Evolutionary conservation across 1,140 invertebrate genomes (phyloP), one percentile per base, ranked within the genome.

Genomic region (Probaryconus sp.): DNA sequence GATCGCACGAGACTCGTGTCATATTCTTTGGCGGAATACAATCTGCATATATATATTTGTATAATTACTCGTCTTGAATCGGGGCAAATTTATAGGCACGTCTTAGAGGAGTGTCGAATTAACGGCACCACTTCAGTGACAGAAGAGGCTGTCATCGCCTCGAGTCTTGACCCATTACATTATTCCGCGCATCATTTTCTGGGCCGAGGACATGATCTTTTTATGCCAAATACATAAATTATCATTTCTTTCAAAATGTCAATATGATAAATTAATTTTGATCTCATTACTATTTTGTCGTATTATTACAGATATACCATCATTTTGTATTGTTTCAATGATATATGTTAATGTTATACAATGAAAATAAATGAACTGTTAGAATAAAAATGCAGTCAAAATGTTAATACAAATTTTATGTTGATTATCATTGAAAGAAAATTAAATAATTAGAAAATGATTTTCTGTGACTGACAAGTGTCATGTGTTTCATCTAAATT

Each of bases 71-170:
- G 61, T 7, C 17, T 28, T 55, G 60, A 73, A 73, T 60, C 67
- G 42, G 69, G 67, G 53, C 69, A 55, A 28, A 73, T 73, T 73
- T 65, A 42, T 61, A 67, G 69, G 69, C 69, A 73, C 69, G 69
- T 60, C 69, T 73, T 67, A 47, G 61, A 73, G 69, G 69, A 65
- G 69, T 73, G 69, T 60, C 69, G 33, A 65, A 65, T 67, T 65
- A 47, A 73, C 61, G 38, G 53, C 37, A 35, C 43, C 60, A 60
- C 60, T 68, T 70, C n/a, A 33, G 37, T 16, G 31, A 37, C 20
- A 71, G 37, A 68, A 43, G 53, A 45, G 51, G 42, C 31, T 72
- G 60, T 72, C 69, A 72, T 72, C 68, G 26, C 20, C 40, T 24
- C 51, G 51, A 71, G 37, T 60, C 69, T 65, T 72, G 60, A 65